Conservation (phyloP, 2,113 vertebrate genomes). For the Malurus cyaneus region DNA sequence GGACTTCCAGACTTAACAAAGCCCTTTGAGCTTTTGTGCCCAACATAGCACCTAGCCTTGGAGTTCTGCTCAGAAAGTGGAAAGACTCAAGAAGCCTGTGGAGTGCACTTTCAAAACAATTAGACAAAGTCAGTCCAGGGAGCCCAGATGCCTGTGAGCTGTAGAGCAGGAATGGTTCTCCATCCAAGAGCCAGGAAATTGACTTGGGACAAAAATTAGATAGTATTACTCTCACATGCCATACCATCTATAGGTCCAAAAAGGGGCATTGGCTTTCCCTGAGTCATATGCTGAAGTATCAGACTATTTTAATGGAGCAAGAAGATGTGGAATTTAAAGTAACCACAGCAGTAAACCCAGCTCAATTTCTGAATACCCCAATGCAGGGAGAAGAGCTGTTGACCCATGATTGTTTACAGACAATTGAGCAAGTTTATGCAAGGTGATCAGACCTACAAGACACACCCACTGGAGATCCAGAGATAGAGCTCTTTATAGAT, state of each 20-base stretch:
- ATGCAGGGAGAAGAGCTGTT: no score
- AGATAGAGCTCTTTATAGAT: no score
- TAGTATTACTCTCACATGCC: no score
- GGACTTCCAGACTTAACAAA: not conserved
- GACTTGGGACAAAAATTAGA: not conserved
- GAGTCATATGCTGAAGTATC: not conserved
- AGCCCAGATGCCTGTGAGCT: not conserved
- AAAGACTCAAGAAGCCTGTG: not conserved
- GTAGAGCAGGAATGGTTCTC: not conserved
- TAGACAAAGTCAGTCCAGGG: not conserved
- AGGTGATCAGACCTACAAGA: no score
- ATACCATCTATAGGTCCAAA: not conserved
- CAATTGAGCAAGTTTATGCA: no score
- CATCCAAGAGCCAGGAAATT: not conserved
- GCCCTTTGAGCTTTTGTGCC: not conserved
- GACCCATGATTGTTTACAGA: no score
- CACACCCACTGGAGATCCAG: no score
- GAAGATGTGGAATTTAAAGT: not conserved
- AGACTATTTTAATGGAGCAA: not conserved
- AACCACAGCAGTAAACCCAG: not conserved
- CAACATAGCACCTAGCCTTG: not conserved
- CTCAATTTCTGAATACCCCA: no score
- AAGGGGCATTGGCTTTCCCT: not conserved
- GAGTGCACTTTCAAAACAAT: not conserved
- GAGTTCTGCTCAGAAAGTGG: not conserved